These are phyloP conservation scores for Petrolisthes manimaculis DNA, from an alignment of 2,888 invertebrate species.

Conservation along the genomic window DNA sequence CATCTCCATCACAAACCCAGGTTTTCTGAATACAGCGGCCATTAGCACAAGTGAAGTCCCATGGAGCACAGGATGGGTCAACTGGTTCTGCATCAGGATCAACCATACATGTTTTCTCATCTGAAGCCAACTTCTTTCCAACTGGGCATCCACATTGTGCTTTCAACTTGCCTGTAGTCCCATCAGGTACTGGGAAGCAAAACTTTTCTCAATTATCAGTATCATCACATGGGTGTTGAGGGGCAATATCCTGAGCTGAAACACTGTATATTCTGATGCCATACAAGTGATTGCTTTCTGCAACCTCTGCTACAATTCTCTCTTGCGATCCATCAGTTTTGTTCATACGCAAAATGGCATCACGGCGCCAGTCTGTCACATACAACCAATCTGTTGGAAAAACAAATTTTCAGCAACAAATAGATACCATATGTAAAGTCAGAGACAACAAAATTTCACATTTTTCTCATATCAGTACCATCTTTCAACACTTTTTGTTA, in stretches of 20 bases:
- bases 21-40: conserved; percentile 92
- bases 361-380: conserved; percentile 96
- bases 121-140: conserved; percentile 82
- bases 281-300: conserved; percentile 89
- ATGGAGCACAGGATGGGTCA: conserved; percentile 87
- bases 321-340: conserved; percentile 91
- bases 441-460: too few species aligned
- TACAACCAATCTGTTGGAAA: too few species aligned
- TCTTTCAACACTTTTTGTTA: too few species aligned
- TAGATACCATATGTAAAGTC: too few species aligned
- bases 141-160: conserved; percentile 88
- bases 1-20: too few species aligned
- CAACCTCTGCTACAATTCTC: conserved; percentile 86
- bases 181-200: too few species aligned
- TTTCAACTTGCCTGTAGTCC: too few species aligned
- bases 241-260: conserved; percentile 78
- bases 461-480: too few species aligned
- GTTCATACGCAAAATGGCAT: conserved; percentile 90
- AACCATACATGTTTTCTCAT: conserved; percentile 79
- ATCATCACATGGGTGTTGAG: conserved; percentile 83
- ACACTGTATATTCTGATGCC: conserved; percentile 81
- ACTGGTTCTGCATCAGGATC: conserved; percentile 90
- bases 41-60: conserved; percentile 95
- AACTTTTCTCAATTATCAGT: conserved; percentile 95
- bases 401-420: too few species aligned